Evolutionary conservation across 2,888 invertebrate species (phyloP), one percentile per base, ranked within the genome.

Genomic region (Protophormia terraenovae): DNA sequence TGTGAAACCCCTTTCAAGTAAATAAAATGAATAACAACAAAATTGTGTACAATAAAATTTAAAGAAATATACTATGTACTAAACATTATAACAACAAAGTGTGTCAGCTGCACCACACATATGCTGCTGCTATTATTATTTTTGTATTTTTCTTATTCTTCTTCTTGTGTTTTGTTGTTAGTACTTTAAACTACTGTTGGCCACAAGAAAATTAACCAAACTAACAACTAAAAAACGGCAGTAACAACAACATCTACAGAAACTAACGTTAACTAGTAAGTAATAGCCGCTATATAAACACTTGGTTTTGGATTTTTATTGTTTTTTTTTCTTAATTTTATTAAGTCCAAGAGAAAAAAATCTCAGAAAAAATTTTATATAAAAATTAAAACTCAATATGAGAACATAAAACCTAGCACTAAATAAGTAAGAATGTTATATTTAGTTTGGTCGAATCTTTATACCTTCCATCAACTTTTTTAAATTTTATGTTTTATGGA

Each of bases 31-130:
- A 27, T 41, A 75, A 50, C 12, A 35, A 66, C 32, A 66, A 67
- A 38, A 66, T n/a, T n/a, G n/a, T n/a, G n/a, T n/a, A 64, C 16
- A 76, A 45, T 32, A 55, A 66, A 8, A 27, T 24, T 24, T n/a
- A n/a, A 24, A 53, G 14, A 53, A 53, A 7, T 12, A 41, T 12
- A 41, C 3, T 12, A 53, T 4, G 53, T 22, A 66, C 64, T 7
- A n/a, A 41, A 41, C n/a, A 69, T 55, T 58, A 60, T 35, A 66
- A 66, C 66, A 76, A 60, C 67, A 73, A 83, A 79, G 78, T 83
- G 79, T 83, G 83, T 83, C 83, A 83, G 83, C 83, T 83, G 83
- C 83, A 79, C 41, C 60, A 47, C 60, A 79, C 67, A 73, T 83
- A 67, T 78, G 83, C 67, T 67, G 72, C 47, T 78, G 83, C 67